Evolutionary conservation across 2,113 vertebrate species (phyloP), one percentile per base, ranked within the genome.

Genomic region (Micronycteris hirsuta): DNA sequence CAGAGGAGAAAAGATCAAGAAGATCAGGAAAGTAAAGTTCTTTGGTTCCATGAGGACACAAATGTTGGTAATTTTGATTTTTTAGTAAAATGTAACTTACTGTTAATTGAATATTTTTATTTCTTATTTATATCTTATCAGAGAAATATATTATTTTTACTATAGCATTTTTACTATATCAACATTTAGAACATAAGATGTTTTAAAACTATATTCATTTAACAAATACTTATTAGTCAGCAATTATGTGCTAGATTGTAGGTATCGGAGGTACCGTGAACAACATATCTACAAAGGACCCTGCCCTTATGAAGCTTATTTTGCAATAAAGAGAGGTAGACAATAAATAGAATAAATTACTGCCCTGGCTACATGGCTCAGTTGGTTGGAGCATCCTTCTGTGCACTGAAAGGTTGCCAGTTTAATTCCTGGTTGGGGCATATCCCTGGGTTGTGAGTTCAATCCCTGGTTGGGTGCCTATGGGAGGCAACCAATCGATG

Each of bases 71-170:
- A 74, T 77, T 95, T 91, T 74, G 13, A 80, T 65, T 54, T 97
- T 86, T 65, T 78, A 9, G 16, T 54, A n/a, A 45, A 89, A 65
- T 71, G 86, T 92, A 70, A 65, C 38, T 86, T 95, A 49, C 1
- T 84, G 3, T 95, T 33, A 2, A 47, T 56, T 58, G 2, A 52
- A 3, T 71, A 16, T 95, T 56, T 95, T 93, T 82, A 76, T 82
- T 67, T 93, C 43, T 96, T 56, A 88, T 63, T 63, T 63, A 63
- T 63, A 63, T 63, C 58, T 61, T 84, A 81, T 86, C 41, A 90
- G 31, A 93, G 47, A 90, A 89, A 61, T 88, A 0, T 86, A 38
- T 77, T 84, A 16, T 74, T 94, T 78, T 90, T 97, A n/a, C n/a
- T 20, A 28, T 91, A 90, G 22, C 33, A 38, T n/a, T n/a, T n/a